Evolutionary conservation across 2,113 vertebrate species (phyloP), one percentile per base, ranked within the genome.

Genomic region (Triplophysa dalaica): DNA sequence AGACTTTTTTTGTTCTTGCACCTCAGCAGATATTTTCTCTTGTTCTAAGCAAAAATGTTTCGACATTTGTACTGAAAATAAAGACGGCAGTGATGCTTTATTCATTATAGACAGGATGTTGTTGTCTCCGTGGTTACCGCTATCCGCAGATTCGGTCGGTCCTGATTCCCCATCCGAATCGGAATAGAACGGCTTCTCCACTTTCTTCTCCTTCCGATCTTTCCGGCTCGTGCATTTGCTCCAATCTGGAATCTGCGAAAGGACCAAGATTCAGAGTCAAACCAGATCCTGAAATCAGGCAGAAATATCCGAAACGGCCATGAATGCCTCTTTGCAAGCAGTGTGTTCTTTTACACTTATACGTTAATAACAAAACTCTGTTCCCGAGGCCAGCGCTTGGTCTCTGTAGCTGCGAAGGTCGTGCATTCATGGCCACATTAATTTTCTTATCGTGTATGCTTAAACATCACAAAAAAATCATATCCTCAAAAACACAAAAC

Each of bases 181-280:
- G 0, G 97, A 98, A 87, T 99, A 99, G 90, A 99, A 99, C 0
- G 98, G 97, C 83, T 98, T 98, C 78, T 99, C 98, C 82, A 93
- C 94, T 70, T 98, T 99, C 84, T 98, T 98, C 87, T 99, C 97
- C 92, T 99, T 99, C 81, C 97, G 93, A 90, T 98, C 98, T 87
- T 99, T 97, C 0, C 96, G 93, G 84, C 93, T 95, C 82, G 95
- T 97, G 89, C 97, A 98, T 82, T 98, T 99, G 87, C 95, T 98
- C 98, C 98, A 99, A 63, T 99, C 98, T 0, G 97, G 97, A 87
- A 99, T 96, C 98, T 99, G 91, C 0, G 83, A 19, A 72, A 76
- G n/a, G 19, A 67, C 69, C 48, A 76, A 60, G 19, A 24, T 26
- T 38, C 54, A 58, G 6, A 58, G 17, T 58, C 54, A 58, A 58